phyloP scores from a whole-genome alignment of 92 coral and sea anemone species.

The Palythoa grandiflora region DNA sequence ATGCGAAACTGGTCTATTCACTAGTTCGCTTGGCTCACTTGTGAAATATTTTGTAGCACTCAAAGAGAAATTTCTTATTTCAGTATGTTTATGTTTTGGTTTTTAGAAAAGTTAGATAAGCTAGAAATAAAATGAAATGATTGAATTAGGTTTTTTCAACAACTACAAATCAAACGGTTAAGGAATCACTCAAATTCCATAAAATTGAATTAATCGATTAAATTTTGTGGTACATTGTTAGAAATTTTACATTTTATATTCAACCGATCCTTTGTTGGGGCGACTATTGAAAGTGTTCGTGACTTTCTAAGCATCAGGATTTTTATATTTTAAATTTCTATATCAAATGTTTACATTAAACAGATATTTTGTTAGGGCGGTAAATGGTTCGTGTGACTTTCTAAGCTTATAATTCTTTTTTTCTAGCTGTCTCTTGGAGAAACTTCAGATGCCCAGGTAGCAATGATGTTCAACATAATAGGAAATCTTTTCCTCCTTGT shows the following conservation, averaged over 20 bases:
- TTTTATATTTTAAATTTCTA: too few relatives aligned
- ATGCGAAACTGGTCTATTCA: too few relatives aligned
- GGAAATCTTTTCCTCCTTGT: slow-evolving; percentile 30
- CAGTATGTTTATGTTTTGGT: background rate
- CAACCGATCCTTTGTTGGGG: too few relatives aligned
- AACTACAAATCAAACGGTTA: too few relatives aligned
- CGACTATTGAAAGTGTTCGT: too few relatives aligned
- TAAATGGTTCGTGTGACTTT: background rate
- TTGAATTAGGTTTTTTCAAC: background rate
- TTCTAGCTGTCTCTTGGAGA: slow-evolving; percentile 27
- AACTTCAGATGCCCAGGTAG: slow-evolving; percentile 9
- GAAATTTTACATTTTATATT: background rate
- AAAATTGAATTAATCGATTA: too few relatives aligned
- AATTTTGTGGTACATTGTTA: background rate
- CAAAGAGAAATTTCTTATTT: too few relatives aligned
- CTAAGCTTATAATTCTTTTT: background rate
- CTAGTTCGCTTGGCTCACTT: too few relatives aligned
- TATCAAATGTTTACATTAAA: too few relatives aligned
- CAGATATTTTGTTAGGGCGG: too few relatives aligned
- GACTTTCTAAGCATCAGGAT: background rate
- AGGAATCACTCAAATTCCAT: too few relatives aligned
- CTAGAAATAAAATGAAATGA: background rate
- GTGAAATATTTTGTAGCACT: too few relatives aligned
- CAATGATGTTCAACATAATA: slow-evolving; percentile 38
- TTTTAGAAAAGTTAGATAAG: background rate